Base-by-base conservation (phyloP, 2,113 vertebrate genomes). In the Halichoeres trimaculatus region DNA sequence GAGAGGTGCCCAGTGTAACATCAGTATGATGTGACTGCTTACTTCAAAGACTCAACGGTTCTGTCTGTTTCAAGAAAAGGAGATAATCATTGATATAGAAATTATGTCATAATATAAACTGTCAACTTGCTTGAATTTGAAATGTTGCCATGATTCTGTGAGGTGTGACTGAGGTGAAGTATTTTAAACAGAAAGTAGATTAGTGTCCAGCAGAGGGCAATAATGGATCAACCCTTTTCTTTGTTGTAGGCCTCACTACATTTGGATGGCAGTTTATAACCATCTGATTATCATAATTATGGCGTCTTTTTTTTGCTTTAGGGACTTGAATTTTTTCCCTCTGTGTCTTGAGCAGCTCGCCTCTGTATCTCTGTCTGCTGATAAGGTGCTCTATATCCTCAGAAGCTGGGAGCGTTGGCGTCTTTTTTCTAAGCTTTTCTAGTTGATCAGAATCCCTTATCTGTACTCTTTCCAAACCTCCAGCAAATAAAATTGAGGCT, bases 181-280 rank as follows among this genome's bases (percentile, higher is more conserved):
- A 6, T n/a, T n/a, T n/a, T n/a, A n/a, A n/a, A n/a, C 24, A 38
- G 14, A 17, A 53, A 19, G 26, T 22, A 64, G 23, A 43, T 12
- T 3, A 14, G 10, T 68, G 81, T 71, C 82, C 91, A 92, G 84
- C 76, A 93, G 92, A 88, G 90, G 92, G 92, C 90, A 90, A 76
- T 61, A 59, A 77, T 65, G 57, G 48, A 62, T 82, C 65, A 78
- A 74, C 47, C 57, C 63, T 59, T 58, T 38, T 22, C 54, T 57
- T 30, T 45, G 66, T 20, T 10, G 58, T 20, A 38, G 48, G 53
- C 12, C 30, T 60, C 50, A 54, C 16, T 12, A 16, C 57, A 23
- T 55, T 75, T 3, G 17, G 56, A 69, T 43, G 52, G 10, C 30
- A 4, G 8, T 23, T 63, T 8, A 20, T n/a, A 13, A 3, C 36